Evolutionary conservation across 2,113 vertebrate species (phyloP), one percentile per base, ranked within the genome.

Genomic region (Rhinichthys klamathensis): DNA sequence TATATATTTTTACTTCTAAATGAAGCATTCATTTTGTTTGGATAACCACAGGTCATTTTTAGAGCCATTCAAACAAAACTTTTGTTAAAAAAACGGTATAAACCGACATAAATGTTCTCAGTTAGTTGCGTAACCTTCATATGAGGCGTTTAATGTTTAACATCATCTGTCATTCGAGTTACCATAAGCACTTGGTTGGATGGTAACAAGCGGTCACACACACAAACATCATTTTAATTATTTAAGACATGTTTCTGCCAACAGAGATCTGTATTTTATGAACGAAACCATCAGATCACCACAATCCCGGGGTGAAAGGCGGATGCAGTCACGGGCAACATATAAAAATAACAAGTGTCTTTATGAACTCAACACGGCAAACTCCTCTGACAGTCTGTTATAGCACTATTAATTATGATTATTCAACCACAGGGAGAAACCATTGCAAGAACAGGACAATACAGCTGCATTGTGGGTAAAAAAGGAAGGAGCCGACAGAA

Each of bases 381-480:
- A 78, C 54, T 30, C 41, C 41, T 44, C 23, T 12, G 70, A 80
- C 30, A 63, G 49, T n/a, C 32, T 46, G 49, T 41, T 58, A 67
- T 38, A 75, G 44, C 56, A 27, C 54, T 44, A 84, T 69, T 65
- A 78, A 84, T 84, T 74, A 80, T 75, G 49, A 51, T 80, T 80
- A 67, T 63, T 75, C 35, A 80, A 60, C 76, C 86, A 74, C 65
- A 84, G 46, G 23, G 73, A 60, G 77, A 61, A 63, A 70, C 44
- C 83, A 84, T 3, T 13, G 27, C 30, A 13, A 6, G 5, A 7
- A 13, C 12, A 79, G 58, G 49, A 80, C 61, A 84, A 74, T 80
- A n/a, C 61, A 84, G 54, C 38, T 54, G 30, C 58, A 74, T 56
- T 56, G 23, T 75, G 60, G 27, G 32, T 49, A 63, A 78, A 83